Base-by-base conservation (phyloP, 2,113 vertebrate genomes). In the Atrichornis clamosus region DNA sequence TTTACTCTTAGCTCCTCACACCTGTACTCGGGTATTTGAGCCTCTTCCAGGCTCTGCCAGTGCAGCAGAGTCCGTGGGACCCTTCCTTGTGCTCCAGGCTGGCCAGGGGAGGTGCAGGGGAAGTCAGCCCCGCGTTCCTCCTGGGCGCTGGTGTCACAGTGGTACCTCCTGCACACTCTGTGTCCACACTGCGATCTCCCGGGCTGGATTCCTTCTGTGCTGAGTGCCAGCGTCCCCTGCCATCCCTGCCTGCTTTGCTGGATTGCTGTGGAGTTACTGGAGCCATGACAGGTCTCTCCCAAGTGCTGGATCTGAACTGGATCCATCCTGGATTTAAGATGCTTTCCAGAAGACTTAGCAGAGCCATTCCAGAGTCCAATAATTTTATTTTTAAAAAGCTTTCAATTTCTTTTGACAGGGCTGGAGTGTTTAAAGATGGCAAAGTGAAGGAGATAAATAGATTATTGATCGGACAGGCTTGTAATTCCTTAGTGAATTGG, bases 401-500 rank as follows among this genome's bases (percentile, higher is more conserved):
- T 97, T 98, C 94, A 94, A 97, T 98, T 98, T 97, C 94, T 94
- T 92, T 96, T 97, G 97, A 97, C 97, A 97, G 95, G 74, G 76
- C 88, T 96, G 95, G 95, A 96, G 95, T 98, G 96, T 97, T 97
- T 98, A 98, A 98, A 97, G 97, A 98, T 97, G 92, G 97, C 91
- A 96, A 98, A 97, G 94, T 97, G 97, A 98, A 98, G 93, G 97
- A 98, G 97, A 98, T 98, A 98, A 98, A 98, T 98, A 98, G 97
- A 98, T 98, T 98, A 98, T 98, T 97, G 98, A 98, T 97, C 27
- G 1, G 94, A 95, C 92, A 97, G 96, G 80, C 97, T 97, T 98
- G 98, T 98, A 98, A 98, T 98, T 98, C 98, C 97, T 98, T 97
- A 97, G 97, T 42, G 96, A 97, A 98, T 98, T 98, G 96, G 95